A percentile compares a stretch with the other conserved stretches of the same genome.
phyloP scores from a whole-genome alignment of 2,797 vertebrate species.

The Pseudocheirus occidentalis region DNA sequence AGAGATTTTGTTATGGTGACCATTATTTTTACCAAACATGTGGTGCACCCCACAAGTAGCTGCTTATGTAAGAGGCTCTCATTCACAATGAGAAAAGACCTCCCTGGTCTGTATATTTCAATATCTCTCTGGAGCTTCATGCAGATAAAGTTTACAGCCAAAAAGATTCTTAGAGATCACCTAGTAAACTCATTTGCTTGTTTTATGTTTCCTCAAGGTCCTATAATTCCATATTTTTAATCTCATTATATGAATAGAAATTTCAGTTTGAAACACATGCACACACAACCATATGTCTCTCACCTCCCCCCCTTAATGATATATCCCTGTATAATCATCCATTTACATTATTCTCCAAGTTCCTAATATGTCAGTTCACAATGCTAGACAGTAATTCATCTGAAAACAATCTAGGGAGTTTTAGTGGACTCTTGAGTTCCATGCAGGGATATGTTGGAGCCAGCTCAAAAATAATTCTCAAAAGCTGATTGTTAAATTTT shows the following conservation, averaged over 20 bases:
- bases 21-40: constrained; percentile 39
- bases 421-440: background rate
- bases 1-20: constrained; percentile 41
- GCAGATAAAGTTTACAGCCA: background rate
- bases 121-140: constrained; percentile 13
- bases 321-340: background rate
- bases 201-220: background rate
- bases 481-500: background rate
- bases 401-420: background rate
- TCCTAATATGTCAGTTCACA: background rate
- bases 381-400: background rate
- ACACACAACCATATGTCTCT: background rate
- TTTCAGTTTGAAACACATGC: background rate
- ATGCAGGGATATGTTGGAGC: background rate
- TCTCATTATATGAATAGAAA: background rate
- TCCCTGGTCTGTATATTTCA: background rate
- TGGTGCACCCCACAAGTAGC: constrained; percentile 20
- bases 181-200: background rate
- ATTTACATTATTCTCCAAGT: background rate
- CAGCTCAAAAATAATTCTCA: background rate
- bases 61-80: background rate
- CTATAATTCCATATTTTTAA: background rate
- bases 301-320: background rate
- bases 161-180: background rate
- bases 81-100: constrained; percentile 30